Percentiles rank a stretch among this genome's conserved stretches.
phyloP scores from a whole-genome alignment of 37 sponge, comb jelly and placozoan genomes.

The Aplysina aerophoba region DNA sequence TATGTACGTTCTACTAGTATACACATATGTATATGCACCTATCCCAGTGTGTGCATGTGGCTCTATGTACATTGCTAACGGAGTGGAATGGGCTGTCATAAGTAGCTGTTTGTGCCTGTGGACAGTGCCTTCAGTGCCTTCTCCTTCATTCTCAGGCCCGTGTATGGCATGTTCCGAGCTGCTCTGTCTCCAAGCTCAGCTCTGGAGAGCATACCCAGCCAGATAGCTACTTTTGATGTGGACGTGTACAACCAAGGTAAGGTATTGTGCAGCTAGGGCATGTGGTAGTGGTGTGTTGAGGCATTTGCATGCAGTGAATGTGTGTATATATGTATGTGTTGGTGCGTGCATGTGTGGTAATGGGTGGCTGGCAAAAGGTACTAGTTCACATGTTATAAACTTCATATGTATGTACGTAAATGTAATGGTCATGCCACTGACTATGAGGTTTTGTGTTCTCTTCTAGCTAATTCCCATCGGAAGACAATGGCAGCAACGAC shows the following conservation, averaged over 20 bases:
- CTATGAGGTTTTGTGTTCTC: no score
- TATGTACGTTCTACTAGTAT: no score
- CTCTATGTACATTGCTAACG: no score
- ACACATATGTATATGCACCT: no score
- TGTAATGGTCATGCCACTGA: background rate
- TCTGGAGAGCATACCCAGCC: constrained; percentile 36
- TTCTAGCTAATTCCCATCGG: no score
- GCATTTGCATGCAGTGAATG: background rate
- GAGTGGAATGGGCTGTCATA: no score
- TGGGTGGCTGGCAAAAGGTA: background rate
- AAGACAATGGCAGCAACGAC: no score
- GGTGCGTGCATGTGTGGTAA: constrained; percentile 35
- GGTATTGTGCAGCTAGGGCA: no score
- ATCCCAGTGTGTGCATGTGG: no score
- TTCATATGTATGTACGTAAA: background rate
- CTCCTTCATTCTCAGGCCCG: constrained; percentile 3
- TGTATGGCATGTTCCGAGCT: constrained; percentile 44
- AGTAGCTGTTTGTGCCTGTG: no score
- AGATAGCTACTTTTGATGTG: constrained; percentile 50
- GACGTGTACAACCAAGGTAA: constrained; percentile 61
- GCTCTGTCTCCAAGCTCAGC: background rate
- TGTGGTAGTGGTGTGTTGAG: background rate
- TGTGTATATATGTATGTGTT: background rate
- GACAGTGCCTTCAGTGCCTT: no score
- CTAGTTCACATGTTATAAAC: background rate